Conservation (phyloP, 2,888 invertebrate genomes). For the Xanthorhoe designata region DNA sequence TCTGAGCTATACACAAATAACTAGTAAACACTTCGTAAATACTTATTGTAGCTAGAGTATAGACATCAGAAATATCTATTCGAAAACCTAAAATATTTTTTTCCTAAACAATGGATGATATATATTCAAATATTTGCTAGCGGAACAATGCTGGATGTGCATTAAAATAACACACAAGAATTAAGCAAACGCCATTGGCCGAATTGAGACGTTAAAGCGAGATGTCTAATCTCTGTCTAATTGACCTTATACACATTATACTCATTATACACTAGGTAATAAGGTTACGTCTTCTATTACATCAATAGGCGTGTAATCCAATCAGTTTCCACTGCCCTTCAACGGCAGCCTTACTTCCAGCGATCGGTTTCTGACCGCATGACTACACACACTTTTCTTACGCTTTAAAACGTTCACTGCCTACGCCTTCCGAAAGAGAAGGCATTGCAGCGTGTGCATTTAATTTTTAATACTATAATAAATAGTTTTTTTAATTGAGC, state of each 20-base stretch:
- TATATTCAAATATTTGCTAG: too few species aligned
- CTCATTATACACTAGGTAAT: neutral
- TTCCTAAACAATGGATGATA: neutral
- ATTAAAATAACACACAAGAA: too few species aligned
- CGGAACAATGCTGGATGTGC: too few species aligned
- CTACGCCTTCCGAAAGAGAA: too few species aligned
- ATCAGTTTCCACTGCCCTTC: slow-evolving; percentile 52
- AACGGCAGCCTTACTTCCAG: slow-evolving; percentile 53
- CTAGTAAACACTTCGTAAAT: slow-evolving; percentile 20
- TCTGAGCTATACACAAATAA: slow-evolving; percentile 21
- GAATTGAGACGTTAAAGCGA: too few species aligned
- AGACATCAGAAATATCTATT: slow-evolving; percentile 1
- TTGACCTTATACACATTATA: neutral
- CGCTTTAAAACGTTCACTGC: neutral
- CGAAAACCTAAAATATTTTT: neutral
- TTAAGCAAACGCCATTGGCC: neutral
- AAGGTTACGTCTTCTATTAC: slow-evolving; percentile 6
- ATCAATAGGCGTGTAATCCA: slow-evolving; percentile 16
- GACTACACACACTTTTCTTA: slow-evolving; percentile 51
- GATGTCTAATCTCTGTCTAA: neutral
- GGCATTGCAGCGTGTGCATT: too few species aligned
- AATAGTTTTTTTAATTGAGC: too few species aligned
- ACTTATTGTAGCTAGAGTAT: neutral
- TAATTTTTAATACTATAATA: too few species aligned
- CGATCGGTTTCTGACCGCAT: slow-evolving; percentile 54